Conservation (phyloP, 2,113 vertebrate species). For the Fukomys damarensis region DNA sequence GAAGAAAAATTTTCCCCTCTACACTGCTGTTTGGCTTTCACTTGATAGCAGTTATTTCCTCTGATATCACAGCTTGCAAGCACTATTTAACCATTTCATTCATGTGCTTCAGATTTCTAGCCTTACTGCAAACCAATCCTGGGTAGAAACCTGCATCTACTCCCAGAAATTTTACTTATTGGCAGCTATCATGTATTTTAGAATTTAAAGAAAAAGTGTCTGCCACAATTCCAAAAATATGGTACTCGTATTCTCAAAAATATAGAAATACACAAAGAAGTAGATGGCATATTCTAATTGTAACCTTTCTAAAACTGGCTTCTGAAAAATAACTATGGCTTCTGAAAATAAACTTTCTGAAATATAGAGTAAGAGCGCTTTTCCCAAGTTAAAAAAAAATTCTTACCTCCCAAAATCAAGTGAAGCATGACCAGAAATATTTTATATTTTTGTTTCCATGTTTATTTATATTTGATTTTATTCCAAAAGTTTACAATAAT, state of each 20-base stretch:
- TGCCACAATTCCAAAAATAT: conserved; percentile 15
- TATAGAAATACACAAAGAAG: neutral
- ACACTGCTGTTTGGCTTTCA: conserved; percentile 79
- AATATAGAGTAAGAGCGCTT: neutral
- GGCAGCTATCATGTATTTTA: conserved; percentile 30
- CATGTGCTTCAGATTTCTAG: conserved; percentile 30
- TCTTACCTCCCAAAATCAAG: conserved; percentile 23
- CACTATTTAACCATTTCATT: conserved; percentile 82
- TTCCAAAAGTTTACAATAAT: conserved; percentile 14
- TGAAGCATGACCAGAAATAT: conserved; percentile 27
- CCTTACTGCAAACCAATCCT: conserved; percentile 41
- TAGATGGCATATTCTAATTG: neutral
- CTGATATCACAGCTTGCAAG: conserved; percentile 77
- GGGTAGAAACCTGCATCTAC: neutral
- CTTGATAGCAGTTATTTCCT: conserved; percentile 85
- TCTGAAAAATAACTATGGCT: neutral
- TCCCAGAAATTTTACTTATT: conserved; percentile 55
- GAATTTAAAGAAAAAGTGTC: conserved; percentile 53
- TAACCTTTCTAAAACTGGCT: neutral
- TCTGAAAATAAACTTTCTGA: neutral
- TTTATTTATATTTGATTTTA: conserved; percentile 6
- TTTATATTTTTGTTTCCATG: neutral
- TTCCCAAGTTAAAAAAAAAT: neutral
- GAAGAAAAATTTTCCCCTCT: conserved; percentile 76
- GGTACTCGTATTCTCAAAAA: neutral